These are phyloP conservation scores for Sarcophaga carnaria DNA, from an alignment of 2,888 invertebrate genomes.

Conservation along the genomic window DNA sequence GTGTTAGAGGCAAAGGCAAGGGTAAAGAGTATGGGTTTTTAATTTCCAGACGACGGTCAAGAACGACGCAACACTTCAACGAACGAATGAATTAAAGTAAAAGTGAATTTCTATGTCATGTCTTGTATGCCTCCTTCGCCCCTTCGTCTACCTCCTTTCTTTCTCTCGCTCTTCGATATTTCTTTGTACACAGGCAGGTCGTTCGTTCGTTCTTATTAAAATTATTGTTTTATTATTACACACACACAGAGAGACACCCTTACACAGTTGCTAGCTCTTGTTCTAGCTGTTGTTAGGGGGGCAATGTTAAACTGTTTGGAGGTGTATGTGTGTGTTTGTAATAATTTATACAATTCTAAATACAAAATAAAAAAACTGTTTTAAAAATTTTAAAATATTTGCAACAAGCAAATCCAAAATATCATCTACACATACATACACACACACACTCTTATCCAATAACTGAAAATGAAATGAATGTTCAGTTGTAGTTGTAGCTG, in stretches of 20 bases:
- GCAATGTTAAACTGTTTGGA: background rate
- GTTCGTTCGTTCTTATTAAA: too few species aligned
- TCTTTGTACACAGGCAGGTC: too few species aligned
- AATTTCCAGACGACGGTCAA: slow-evolving; percentile 65
- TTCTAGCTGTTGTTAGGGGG: too few species aligned
- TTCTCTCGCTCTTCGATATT: too few species aligned
- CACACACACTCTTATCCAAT: background rate
- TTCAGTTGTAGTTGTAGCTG: background rate
- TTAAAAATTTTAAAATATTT: slow-evolving; percentile 34
- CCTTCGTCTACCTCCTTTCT: too few species aligned
- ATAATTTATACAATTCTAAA: slow-evolving; percentile 12
- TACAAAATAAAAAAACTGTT: background rate
- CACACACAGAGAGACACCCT: too few species aligned
- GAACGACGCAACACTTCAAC: slow-evolving; percentile 63
- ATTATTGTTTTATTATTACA: too few species aligned
- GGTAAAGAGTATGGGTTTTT: slow-evolving; percentile 41
- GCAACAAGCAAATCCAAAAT: slow-evolving; percentile 24
- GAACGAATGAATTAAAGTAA: slow-evolving; percentile 68
- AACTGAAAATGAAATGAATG: slow-evolving; percentile 16
- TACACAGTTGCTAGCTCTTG: too few species aligned
- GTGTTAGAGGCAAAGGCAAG: background rate
- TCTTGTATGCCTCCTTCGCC: slow-evolving; percentile 15
- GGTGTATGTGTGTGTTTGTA: background rate
- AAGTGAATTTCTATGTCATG: slow-evolving; percentile 70
- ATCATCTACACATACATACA: background rate